Evolutionary conservation across 2,113 vertebrate species (phyloP), one percentile per base, ranked within the genome.

Genomic region (Gavialis gangeticus): DNA sequence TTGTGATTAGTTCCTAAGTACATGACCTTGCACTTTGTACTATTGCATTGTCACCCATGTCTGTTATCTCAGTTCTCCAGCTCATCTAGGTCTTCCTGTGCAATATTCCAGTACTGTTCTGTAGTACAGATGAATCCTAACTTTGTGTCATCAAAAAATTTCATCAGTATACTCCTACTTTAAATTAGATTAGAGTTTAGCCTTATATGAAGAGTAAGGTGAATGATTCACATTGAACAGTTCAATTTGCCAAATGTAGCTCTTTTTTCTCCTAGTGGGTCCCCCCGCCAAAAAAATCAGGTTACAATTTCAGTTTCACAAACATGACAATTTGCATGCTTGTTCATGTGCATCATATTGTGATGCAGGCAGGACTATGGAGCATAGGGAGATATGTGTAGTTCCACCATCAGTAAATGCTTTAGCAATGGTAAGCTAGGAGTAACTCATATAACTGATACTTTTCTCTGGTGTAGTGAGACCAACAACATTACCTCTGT

Each of bases 11-110:
- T 77, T 19, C 64, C 64, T 25, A 89, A 58, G 24, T 85, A 76
- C 55, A 14, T n/a, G 11, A n/a, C 57, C 34, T 79, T 57, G 60
- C 10, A 81, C 37, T 30, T 15, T 83, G 21, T 85, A 54, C 59
- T 94, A 92, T 93, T 83, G 57, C 91, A 19, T 30, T 91, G 89
- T 67, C 87, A 85, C 63, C 59, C 37, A 6, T 83, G 92, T 81
- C 55, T 56, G 62, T 86, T 59, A 28, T 12, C 75, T 5, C 25
- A 92, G n/a, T 64, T 30, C 63, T 84, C 8, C 60, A 79, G 30
- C 57, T 89, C 69, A 91, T 17, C 54, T 18, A 67, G 1, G 25
- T 71, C 78, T 93, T 89, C 54, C 77, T 0, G 0, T 63, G 56
- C 54, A 75, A 75, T 54, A 10, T 27, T 85, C 60, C 67, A 90